Evolutionary conservation across 2,888 invertebrate genomes (phyloP).

Genomic region (Emmelina monodactyla): DNA sequence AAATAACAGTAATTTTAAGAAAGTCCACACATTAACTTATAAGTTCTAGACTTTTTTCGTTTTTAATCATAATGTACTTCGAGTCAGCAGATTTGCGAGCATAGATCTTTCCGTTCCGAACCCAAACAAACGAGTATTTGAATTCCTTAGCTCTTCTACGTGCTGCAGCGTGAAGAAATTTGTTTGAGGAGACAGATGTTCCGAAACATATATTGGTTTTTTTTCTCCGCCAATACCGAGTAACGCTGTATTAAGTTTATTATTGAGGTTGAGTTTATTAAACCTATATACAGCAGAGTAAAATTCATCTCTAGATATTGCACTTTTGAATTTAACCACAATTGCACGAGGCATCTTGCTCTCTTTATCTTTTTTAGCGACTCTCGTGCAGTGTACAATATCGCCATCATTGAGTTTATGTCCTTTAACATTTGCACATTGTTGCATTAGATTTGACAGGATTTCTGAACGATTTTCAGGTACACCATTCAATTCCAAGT

Average conservation of each 20-base stretch:
- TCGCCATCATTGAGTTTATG: background rate
- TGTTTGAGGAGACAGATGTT: too few species aligned
- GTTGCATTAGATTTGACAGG: background rate
- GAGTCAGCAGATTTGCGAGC: background rate
- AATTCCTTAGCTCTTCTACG: constrained; percentile 1
- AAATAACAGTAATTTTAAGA: background rate
- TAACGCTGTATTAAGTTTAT: too few species aligned
- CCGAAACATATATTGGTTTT: too few species aligned
- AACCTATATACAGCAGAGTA: too few species aligned
- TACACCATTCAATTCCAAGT: background rate
- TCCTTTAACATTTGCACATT: background rate
- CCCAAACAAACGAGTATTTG: background rate
- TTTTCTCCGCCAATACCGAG: too few species aligned
- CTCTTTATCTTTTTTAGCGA: background rate
- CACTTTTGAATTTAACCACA: background rate
- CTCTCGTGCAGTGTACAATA: background rate
- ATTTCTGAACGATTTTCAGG: background rate
- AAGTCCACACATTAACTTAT: background rate
- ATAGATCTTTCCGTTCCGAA: background rate
- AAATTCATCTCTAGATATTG: background rate
- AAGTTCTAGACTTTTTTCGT: background rate
- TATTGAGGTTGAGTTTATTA: too few species aligned
- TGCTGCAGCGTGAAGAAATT: background rate
- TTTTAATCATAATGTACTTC: background rate
- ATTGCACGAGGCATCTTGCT: background rate